These are phyloP conservation scores for Myioborus miniatus DNA, from an alignment of 2,797 vertebrate genomes.

Conservation along the genomic window DNA sequence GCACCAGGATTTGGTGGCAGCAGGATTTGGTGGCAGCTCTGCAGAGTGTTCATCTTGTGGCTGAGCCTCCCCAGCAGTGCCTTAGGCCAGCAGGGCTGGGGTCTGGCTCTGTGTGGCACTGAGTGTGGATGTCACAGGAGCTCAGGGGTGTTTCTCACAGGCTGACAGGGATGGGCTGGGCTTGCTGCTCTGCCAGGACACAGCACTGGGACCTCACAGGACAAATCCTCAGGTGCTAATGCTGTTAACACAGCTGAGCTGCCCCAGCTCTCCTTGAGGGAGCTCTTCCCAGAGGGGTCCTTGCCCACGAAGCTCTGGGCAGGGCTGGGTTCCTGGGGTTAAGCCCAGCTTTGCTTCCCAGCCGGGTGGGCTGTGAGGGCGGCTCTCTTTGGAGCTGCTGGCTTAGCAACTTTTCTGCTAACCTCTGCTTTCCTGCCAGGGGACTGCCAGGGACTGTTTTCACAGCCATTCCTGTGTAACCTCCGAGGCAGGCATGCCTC, in stretches of 20 bases:
- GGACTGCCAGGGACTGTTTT: slow-evolving; percentile 10
- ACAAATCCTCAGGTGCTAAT: fast-evolving
- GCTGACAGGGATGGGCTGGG: not conserved
- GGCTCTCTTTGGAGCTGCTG: not conserved
- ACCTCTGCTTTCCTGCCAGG: slow-evolving; percentile 46
- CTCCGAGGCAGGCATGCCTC: not conserved
- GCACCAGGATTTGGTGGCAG: not conserved
- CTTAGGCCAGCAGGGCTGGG: fast-evolving
- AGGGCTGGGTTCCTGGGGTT: not conserved
- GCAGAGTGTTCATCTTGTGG: fast-evolving
- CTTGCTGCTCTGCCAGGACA: not conserved
- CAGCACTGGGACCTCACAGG: not conserved
- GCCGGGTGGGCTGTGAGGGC: not conserved
- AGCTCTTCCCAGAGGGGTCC: not conserved
- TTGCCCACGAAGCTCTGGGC: not conserved
- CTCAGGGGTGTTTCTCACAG: not conserved
- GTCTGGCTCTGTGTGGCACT: not conserved
- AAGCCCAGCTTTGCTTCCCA: not conserved
- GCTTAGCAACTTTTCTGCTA: slow-evolving; percentile 56
- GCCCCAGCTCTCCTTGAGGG: not conserved
- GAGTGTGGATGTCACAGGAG: not conserved
- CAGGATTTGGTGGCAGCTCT: not conserved
- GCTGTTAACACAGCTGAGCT: not conserved
- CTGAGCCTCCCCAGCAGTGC: not conserved
- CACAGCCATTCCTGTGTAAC: not conserved